phyloP scores from a whole-genome alignment of 2,888 invertebrate species.

The Metellina segmentata region DNA sequence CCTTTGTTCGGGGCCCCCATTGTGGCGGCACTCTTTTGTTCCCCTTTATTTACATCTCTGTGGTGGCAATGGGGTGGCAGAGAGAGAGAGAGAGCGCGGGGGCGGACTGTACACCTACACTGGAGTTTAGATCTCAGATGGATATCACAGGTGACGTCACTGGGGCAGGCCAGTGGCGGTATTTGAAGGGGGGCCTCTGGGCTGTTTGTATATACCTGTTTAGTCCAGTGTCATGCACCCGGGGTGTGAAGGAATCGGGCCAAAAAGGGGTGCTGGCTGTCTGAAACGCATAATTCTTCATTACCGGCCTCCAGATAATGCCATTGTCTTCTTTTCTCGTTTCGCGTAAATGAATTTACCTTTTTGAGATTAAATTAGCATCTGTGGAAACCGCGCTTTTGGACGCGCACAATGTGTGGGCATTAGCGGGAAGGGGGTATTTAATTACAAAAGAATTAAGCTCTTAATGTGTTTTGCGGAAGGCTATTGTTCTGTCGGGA shows the following conservation, averaged over 20 bases:
- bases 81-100: neutral
- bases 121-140: conserved; percentile 7
- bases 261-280: neutral
- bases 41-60: conserved; percentile 71
- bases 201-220: no score
- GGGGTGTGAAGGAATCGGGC: no score
- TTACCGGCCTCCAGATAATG: neutral
- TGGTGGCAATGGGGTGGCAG: conserved; percentile 37
- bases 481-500: neutral
- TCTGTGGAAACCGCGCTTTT: neutral
- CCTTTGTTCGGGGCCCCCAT: conserved; percentile 67
- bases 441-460: conserved; percentile 1
- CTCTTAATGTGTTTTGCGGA: neutral
- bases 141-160: conserved; percentile 52
- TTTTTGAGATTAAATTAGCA: neutral
- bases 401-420: neutral
- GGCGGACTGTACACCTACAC: conserved; percentile 61
- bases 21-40: conserved; percentile 71
- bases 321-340: neutral
- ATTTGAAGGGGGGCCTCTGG: no score
- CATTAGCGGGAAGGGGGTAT: neutral
- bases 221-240: no score
- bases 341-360: neutral
- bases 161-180: no score
- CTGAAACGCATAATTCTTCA: neutral